Evolutionary conservation across 2,797 vertebrate genomes (phyloP).

Genomic region (Triplophysa bombifrons): DNA sequence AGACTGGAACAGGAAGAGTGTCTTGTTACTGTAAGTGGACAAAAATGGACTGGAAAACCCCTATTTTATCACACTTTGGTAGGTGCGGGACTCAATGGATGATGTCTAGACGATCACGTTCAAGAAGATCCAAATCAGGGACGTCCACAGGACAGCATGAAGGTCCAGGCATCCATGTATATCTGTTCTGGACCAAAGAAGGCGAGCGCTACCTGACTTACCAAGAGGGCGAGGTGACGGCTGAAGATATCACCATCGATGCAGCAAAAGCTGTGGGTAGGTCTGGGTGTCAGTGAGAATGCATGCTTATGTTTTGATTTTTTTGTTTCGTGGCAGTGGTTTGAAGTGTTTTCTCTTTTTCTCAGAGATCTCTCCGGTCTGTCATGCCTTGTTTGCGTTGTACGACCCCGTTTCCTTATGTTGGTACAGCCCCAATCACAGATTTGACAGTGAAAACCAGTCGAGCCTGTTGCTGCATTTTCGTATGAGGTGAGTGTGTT

Average conservation of each 20-base stretch:
- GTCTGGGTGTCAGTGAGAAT: slow-evolving; percentile 25
- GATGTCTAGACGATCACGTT: slow-evolving; percentile 72
- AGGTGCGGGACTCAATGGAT: slow-evolving; percentile 69
- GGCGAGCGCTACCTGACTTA: slow-evolving; percentile 77
- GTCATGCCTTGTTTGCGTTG: slow-evolving; percentile 85
- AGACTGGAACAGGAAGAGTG: not conserved
- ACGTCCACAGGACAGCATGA: slow-evolving; percentile 47
- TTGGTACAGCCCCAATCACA: slow-evolving; percentile 90
- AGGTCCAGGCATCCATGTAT: slow-evolving; percentile 73
- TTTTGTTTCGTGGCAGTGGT: not conserved
- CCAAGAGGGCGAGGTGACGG: slow-evolving; percentile 69
- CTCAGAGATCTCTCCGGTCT: slow-evolving; percentile 87
- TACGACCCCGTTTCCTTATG: slow-evolving; percentile 75
- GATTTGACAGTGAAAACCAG: slow-evolving; percentile 72
- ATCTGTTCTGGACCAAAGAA: slow-evolving; percentile 81
- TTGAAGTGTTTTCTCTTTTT: slow-evolving; percentile 9
- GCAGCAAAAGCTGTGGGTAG: slow-evolving; percentile 82
- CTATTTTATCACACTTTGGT: not conserved
- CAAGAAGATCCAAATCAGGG: slow-evolving; percentile 55
- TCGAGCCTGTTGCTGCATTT: slow-evolving; percentile 75
- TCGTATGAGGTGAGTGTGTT: slow-evolving; percentile 85
- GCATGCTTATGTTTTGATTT: not conserved
- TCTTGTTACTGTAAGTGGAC: not conserved
- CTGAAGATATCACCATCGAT: slow-evolving; percentile 84
- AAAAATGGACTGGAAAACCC: not conserved